phyloP scores from a whole-genome alignment of 2,888 invertebrate genomes.

The Dorcus parallelipipedus region DNA sequence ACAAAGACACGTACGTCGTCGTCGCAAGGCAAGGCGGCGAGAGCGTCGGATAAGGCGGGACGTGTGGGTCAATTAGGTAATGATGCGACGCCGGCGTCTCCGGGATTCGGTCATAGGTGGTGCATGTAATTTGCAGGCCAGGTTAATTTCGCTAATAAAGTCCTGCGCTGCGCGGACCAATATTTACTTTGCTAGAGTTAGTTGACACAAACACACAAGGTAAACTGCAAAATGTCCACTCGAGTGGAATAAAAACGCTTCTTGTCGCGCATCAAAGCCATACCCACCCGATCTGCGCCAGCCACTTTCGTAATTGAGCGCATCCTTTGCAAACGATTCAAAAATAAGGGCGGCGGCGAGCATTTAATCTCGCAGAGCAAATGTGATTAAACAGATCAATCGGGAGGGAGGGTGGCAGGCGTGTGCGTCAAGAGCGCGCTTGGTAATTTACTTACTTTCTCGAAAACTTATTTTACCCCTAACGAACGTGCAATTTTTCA shows the following conservation, averaged over 20 bases:
- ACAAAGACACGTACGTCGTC: slow-evolving; percentile 28
- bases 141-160: slow-evolving; percentile 47
- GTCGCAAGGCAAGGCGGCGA: background rate
- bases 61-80: slow-evolving; percentile 1
- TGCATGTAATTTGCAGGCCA: slow-evolving; percentile 21
- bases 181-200: slow-evolving; percentile 48
- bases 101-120: too few species aligned
- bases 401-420: slow-evolving; percentile 1
- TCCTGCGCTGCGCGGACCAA: slow-evolving; percentile 41
- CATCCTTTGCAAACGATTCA: slow-evolving; percentile 35
- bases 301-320: slow-evolving; percentile 44
- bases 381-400: slow-evolving; percentile 40
- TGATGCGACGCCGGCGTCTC: background rate
- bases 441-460: slow-evolving; percentile 30
- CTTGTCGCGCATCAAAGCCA: slow-evolving; percentile 45
- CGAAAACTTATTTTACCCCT: slow-evolving; percentile 33
- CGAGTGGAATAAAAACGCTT: slow-evolving; percentile 44
- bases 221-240: slow-evolving; percentile 40
- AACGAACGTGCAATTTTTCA: slow-evolving; percentile 60
- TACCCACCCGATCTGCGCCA: slow-evolving; percentile 38
- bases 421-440: background rate
- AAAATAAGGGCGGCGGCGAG: slow-evolving; percentile 36
- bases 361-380: slow-evolving; percentile 43
- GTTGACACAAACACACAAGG: slow-evolving; percentile 44
- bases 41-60: slow-evolving; percentile 10